Conservation (phyloP, 2,888 invertebrate genomes). For the Diogma glabrata region DNA sequence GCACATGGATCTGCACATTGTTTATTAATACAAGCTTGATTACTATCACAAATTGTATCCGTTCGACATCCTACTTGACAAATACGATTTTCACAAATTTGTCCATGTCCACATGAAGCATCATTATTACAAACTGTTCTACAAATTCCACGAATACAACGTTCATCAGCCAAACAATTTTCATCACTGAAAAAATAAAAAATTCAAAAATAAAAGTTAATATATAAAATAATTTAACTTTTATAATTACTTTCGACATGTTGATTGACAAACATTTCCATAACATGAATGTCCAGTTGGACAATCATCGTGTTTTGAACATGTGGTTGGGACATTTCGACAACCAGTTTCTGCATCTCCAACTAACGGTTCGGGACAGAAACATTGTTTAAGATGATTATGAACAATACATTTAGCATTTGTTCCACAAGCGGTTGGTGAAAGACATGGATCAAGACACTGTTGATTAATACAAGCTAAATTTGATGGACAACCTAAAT, state of each 20-base stretch:
- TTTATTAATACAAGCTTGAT: slow-evolving; percentile 70
- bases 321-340: slow-evolving; percentile 52
- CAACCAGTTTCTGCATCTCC: slow-evolving; percentile 69
- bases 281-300: slow-evolving; percentile 60
- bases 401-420: slow-evolving; percentile 62
- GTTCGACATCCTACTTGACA: slow-evolving; percentile 80
- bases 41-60: slow-evolving; percentile 62
- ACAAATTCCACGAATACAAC: slow-evolving; percentile 73
- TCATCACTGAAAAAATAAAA: slow-evolving; percentile 47
- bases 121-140: slow-evolving; percentile 80
- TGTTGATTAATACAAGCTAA: slow-evolving; percentile 67
- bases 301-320: slow-evolving; percentile 56
- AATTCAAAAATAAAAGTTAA: slow-evolving; percentile 10
- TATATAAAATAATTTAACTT: not conserved
- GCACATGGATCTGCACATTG: slow-evolving; percentile 79
- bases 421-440: slow-evolving; percentile 70
- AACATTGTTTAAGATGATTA: slow-evolving; percentile 63
- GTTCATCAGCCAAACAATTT: slow-evolving; percentile 73
- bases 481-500: slow-evolving; percentile 60
- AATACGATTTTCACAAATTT: slow-evolving; percentile 77
- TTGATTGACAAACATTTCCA: slow-evolving; percentile 63
- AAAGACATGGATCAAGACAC: slow-evolving; percentile 64
- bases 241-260: slow-evolving; percentile 55
- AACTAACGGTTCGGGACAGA: slow-evolving; percentile 55
- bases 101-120: slow-evolving; percentile 62